A percentile compares a stretch with the other conserved stretches of the same genome.
These are phyloP conservation scores for Hartigia nigra DNA, from an alignment of 2,888 invertebrate genomes.

Conservation along the genomic window DNA sequence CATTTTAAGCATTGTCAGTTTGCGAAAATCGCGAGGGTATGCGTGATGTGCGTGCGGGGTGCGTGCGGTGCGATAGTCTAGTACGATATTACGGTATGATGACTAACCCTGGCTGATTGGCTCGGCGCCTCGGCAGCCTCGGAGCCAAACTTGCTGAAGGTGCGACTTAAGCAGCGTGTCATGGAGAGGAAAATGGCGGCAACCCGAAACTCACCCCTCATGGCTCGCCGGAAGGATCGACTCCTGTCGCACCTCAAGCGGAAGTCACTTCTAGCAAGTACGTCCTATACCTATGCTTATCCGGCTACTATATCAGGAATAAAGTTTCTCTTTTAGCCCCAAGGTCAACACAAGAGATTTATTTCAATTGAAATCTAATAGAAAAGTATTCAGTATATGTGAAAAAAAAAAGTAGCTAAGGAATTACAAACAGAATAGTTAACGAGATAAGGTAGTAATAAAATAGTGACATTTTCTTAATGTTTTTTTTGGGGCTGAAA, in stretches of 20 bases:
- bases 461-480: background rate
- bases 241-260: slow-evolving; percentile 81
- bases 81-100: slow-evolving; percentile 43
- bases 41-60: slow-evolving; percentile 22
- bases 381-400: background rate
- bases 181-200: slow-evolving; percentile 78
- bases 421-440: background rate
- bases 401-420: background rate
- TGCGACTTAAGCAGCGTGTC: slow-evolving; percentile 93
- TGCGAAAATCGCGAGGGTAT: slow-evolving; percentile 16
- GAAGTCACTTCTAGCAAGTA: slow-evolving; percentile 74
- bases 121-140: slow-evolving; percentile 77
- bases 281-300: slow-evolving; percentile 29
- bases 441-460: background rate
- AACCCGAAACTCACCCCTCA: slow-evolving; percentile 88
- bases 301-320: background rate
- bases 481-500: background rate
- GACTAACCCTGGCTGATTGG: slow-evolving; percentile 65
- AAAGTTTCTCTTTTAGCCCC: background rate
- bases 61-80: slow-evolving; percentile 35
- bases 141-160: slow-evolving; percentile 96
- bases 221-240: slow-evolving; percentile 81
- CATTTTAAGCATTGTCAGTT: slow-evolving; percentile 6
- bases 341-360: background rate
- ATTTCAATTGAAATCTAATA: background rate